Evolutionary conservation across 2,888 invertebrate species (phyloP).

Genomic region (Nemurella pictetii): DNA sequence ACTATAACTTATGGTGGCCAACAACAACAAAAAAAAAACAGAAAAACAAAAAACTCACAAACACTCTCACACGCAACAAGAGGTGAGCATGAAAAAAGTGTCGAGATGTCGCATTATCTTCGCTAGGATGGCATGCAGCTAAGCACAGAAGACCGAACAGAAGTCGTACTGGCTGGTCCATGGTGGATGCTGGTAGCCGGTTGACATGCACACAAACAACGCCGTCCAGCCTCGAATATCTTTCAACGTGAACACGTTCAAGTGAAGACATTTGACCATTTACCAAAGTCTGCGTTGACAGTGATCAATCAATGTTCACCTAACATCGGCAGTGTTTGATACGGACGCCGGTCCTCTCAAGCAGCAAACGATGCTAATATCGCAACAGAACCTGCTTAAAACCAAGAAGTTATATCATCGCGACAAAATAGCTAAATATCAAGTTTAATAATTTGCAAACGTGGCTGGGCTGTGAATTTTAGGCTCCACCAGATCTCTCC

Average conservation of each 20-base stretch:
- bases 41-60: neutral
- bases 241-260: neutral
- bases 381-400: too few relatives aligned
- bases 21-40: constrained; percentile 4
- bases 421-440: too few relatives aligned
- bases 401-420: neutral
- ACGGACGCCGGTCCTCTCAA: neutral
- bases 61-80: constrained; percentile 4
- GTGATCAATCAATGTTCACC: neutral
- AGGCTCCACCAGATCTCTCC: neutral
- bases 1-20: constrained; percentile 1
- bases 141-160: neutral
- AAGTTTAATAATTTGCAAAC: too few relatives aligned
- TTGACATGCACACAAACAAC: neutral
- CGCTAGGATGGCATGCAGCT: neutral
- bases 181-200: neutral
- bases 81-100: neutral
- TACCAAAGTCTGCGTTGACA: neutral
- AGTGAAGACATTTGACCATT: neutral
- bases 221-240: neutral
- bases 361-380: neutral
- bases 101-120: neutral
- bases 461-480: too few relatives aligned
- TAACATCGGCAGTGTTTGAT: neutral
- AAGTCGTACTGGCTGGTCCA: neutral